Base-by-base conservation (phyloP, 2,888 invertebrate species). In the Clostera curtula region DNA sequence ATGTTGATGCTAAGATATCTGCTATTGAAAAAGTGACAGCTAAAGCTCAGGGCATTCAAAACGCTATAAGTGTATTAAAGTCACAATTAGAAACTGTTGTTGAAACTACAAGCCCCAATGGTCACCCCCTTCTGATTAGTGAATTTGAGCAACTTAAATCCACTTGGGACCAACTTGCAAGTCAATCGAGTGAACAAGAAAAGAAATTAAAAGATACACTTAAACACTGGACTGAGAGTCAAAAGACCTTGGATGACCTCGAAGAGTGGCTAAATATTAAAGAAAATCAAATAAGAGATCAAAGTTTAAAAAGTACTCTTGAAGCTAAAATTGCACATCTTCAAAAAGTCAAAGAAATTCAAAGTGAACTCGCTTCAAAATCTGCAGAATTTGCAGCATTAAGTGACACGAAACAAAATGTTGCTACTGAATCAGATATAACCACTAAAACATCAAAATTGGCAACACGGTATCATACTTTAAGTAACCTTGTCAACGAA, bases 261-360 rank as follows among this genome's bases (percentile, higher is more conserved):
- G 92, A 92, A 53, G 86, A 88, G 24, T 97, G 97, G 97, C 85
- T 95, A 25, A 94, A 93, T 60, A 86, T 90, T 25, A 93, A 93
- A 58, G 97, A 97, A 72, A 87, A 87, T 24, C 90, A 92, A 59
- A 88, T 96, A 0, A 93, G 96, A 68, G 95, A 96, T 62, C 95
- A 95, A 69, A 93, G 93, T 43, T 85, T 96, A 2, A 94, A 93
- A 67, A 95, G 90, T 55, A 93, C 91, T 3, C 88, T 93, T 15
- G 93, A 93, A 44, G 88, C 93, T 2, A 97, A 97, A 71, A 85
- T 88, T 38, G 85, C 86, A 5, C 93, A 96, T 68, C 76, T 95
- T 27, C 88, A 90, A 28, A 93, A 93, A 65, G 82, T 97, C 0
- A 89, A 89, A 43, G 83, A 86, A 22, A 80, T 93, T 31, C 89